phyloP scores from a whole-genome alignment of 1,140 invertebrate species.

The Sarcophaga bullata region DNA sequence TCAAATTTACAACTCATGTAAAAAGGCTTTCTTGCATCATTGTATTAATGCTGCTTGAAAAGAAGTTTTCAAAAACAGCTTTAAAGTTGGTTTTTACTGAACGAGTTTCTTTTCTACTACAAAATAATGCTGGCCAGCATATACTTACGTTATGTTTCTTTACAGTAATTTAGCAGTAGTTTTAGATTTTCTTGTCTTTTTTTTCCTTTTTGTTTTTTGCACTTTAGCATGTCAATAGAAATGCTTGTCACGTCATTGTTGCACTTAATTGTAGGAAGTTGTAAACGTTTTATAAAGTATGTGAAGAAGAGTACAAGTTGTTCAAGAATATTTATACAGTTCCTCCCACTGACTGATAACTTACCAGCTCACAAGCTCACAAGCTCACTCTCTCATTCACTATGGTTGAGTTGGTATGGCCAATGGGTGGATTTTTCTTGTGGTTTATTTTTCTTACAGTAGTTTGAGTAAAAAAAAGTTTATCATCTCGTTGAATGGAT shows the following conservation, averaged over 20 bases:
- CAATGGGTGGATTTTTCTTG: neutral
- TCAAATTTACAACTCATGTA: neutral
- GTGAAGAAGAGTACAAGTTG: neutral
- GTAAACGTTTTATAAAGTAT: slow-evolving; percentile 38
- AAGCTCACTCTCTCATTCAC: neutral
- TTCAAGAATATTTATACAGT: slow-evolving; percentile 7
- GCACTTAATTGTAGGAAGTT: slow-evolving; percentile 41
- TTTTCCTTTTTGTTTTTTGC: neutral
- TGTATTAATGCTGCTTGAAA: neutral
- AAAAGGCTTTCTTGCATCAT: neutral
- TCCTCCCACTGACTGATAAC: too few relatives aligned
- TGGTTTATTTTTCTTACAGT: neutral
- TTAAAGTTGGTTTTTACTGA: neutral
- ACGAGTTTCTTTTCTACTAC: neutral
- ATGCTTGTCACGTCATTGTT: slow-evolving; percentile 41
- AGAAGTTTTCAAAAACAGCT: neutral
- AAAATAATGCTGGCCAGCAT: neutral
- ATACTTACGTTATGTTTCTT: neutral
- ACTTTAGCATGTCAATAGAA: slow-evolving; percentile 24
- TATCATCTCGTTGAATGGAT: slow-evolving; percentile 26
- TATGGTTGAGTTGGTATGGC: neutral
- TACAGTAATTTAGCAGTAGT: neutral
- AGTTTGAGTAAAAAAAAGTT: slow-evolving; percentile 34
- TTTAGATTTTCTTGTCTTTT: neutral
- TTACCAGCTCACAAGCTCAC: neutral